Conservation (phyloP, 2,113 vertebrate species). For the Opisthocomus hoazin region DNA sequence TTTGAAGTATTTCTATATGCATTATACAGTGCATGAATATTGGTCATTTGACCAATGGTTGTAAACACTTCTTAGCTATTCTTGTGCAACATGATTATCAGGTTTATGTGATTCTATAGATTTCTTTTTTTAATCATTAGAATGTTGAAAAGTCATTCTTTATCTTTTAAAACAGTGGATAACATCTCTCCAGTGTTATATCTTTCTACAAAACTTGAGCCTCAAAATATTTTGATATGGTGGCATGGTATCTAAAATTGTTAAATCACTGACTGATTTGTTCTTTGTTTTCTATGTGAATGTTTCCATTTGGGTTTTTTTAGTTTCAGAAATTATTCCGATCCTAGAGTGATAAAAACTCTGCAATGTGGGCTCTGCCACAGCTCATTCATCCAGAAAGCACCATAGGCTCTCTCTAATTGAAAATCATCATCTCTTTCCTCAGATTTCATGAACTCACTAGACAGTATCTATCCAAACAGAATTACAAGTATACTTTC, state of each 20-base stretch:
- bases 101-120: not conserved
- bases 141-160: not conserved
- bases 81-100: not conserved
- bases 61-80: not conserved
- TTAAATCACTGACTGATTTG: not conserved
- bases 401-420: not conserved
- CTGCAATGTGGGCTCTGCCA: not conserved
- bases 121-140: not conserved
- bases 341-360: not conserved
- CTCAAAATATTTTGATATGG: fast-evolving
- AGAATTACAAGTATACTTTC: not conserved
- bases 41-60: not conserved
- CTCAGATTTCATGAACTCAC: not conserved
- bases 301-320: not conserved
- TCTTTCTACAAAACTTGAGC: not conserved
- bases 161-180: not conserved
- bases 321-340: not conserved
- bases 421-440: not conserved
- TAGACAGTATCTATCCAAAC: not conserved
- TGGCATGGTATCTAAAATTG: not conserved
- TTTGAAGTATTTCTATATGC: not conserved
- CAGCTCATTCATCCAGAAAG: not conserved
- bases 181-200: not conserved
- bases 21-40: not conserved
- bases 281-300: not conserved